A percentile compares a stretch with the other conserved stretches of the same genome.
These are phyloP conservation scores for Anas platyrhynchos DNA, from an alignment of 2,113 vertebrate genomes.

Conservation along the genomic window DNA sequence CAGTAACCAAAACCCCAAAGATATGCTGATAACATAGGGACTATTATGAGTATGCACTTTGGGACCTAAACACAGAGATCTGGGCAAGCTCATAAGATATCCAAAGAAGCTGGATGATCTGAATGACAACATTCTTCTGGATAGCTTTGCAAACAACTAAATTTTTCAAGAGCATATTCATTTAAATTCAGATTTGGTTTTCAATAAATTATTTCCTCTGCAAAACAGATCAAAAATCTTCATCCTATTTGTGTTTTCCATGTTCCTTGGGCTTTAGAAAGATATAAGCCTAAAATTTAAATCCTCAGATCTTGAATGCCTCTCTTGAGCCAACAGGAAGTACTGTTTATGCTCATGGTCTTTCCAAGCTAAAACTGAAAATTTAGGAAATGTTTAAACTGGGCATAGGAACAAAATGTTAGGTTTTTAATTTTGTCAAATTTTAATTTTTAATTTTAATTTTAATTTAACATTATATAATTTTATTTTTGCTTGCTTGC, in stretches of 20 bases:
- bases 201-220: neutral
- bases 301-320: neutral
- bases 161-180: neutral
- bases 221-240: neutral
- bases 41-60: neutral
- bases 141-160: neutral
- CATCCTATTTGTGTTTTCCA: neutral
- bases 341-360: neutral
- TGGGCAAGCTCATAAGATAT: neutral
- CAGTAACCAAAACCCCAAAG: neutral
- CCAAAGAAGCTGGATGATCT: neutral
- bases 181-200: neutral
- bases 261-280: neutral
- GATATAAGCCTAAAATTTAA: neutral
- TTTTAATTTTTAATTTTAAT: too few species aligned
- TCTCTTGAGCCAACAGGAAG: neutral
- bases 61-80: neutral
- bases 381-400: neutral
- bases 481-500: neutral
- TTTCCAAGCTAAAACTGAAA: neutral
- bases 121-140: neutral
- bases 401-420: neutral
- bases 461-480: neutral
- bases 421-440: neutral
- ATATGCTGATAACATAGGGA: neutral